These are phyloP conservation scores for Hetaerina americana DNA, from an alignment of 1,140 invertebrate genomes.

Conservation along the genomic window DNA sequence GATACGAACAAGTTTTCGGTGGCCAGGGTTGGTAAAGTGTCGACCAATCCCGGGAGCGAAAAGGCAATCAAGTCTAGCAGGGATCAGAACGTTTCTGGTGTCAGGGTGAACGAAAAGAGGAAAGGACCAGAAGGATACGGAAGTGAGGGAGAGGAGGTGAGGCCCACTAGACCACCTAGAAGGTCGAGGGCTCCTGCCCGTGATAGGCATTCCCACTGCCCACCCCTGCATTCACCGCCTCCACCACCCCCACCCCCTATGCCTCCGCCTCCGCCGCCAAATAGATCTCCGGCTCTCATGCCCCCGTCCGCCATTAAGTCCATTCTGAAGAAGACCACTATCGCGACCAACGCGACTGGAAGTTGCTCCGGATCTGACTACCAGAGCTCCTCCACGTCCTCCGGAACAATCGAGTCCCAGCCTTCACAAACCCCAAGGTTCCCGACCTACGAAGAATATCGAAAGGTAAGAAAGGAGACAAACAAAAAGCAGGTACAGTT, in stretches of 20 bases:
- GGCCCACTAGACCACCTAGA: background rate
- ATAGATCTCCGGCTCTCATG: background rate
- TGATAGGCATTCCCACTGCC: background rate
- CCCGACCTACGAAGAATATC: constrained; percentile 17
- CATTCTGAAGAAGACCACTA: constrained; percentile 48
- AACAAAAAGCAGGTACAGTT: constrained; percentile 27
- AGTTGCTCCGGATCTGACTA: no score
- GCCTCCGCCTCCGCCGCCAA: background rate
- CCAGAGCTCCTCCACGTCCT: constrained; percentile 18
- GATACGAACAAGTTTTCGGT: no score
- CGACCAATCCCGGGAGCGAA: no score
- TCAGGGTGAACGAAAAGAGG: background rate
- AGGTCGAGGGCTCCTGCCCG: background rate
- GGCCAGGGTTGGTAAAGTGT: no score
- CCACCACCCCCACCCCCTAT: background rate
- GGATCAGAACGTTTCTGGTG: background rate
- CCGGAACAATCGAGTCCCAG: constrained; percentile 1
- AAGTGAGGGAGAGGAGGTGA: background rate
- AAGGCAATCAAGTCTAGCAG: background rate
- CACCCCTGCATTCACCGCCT: background rate
- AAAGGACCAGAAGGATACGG: background rate
- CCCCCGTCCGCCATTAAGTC: constrained; percentile 34
- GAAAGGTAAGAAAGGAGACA: constrained; percentile 9
- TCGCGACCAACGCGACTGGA: constrained; percentile 21
- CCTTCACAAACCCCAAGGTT: no score